Conservation (phyloP, 1,140 invertebrate genomes). For the Eumaeus atala region DNA sequence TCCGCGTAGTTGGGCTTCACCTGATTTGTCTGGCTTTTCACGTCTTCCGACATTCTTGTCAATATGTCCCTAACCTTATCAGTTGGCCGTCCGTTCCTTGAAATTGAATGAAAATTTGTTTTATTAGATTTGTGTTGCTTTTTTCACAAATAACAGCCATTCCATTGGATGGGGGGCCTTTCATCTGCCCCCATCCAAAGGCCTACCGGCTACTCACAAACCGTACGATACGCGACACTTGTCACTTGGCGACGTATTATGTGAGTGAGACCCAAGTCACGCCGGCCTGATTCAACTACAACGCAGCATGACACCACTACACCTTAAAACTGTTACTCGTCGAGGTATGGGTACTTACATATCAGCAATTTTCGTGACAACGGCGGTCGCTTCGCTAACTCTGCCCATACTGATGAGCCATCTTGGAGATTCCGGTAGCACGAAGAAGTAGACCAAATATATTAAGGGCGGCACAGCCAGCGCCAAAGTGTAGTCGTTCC, state of each 20-base stretch:
- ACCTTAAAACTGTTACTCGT: too few relatives aligned
- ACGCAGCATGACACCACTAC: too few relatives aligned
- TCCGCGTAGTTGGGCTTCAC: slow-evolving; percentile 77
- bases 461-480: slow-evolving; percentile 72
- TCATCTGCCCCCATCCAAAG: too few relatives aligned
- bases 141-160: too few relatives aligned
- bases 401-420: slow-evolving; percentile 74
- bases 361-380: slow-evolving; percentile 69
- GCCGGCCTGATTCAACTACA: too few relatives aligned
- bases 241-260: too few relatives aligned
- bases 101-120: slow-evolving; percentile 12
- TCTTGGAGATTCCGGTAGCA: slow-evolving; percentile 74
- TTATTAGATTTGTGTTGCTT: too few relatives aligned
- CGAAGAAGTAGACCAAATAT: slow-evolving; percentile 66
- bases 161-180: too few relatives aligned
- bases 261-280: too few relatives aligned
- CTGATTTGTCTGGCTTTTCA: slow-evolving; percentile 27
- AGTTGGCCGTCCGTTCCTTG: slow-evolving; percentile 74
- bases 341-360: slow-evolving; percentile 49
- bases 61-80: slow-evolving; percentile 64
- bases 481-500: slow-evolving; percentile 75
- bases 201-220: too few relatives aligned
- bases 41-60: slow-evolving; percentile 43
- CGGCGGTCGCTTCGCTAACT: slow-evolving; percentile 64
- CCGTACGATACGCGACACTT: too few relatives aligned